phyloP scores from a whole-genome alignment of 1,140 invertebrate genomes.

The Microvelia longipes region DNA sequence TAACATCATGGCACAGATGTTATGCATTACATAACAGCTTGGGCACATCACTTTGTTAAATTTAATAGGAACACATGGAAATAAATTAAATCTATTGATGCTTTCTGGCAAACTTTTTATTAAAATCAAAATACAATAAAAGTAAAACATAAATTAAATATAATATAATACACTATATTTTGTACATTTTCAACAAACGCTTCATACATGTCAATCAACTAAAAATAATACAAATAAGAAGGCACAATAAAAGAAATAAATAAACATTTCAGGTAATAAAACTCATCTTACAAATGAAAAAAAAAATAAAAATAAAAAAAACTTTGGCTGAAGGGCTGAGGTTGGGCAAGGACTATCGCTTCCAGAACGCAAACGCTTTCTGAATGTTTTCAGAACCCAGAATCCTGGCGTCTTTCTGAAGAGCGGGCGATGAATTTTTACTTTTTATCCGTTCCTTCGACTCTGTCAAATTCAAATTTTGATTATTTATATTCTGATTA shows the following conservation, averaged over 20 bases:
- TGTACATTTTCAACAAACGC: background rate
- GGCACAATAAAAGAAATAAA: background rate
- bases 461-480: background rate
- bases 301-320: background rate
- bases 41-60: too few relatives aligned
- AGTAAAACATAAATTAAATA: background rate
- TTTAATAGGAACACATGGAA: too few relatives aligned
- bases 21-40: too few relatives aligned
- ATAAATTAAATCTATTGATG: too few relatives aligned
- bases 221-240: background rate
- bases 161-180: background rate
- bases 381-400: slow-evolving; percentile 17
- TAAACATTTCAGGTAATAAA: background rate
- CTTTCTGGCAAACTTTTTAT: too few relatives aligned
- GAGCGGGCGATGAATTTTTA: slow-evolving; percentile 8
- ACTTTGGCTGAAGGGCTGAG: background rate
- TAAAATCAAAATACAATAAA: background rate
- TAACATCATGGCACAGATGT: too few relatives aligned
- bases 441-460: background rate
- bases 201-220: background rate
- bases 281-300: background rate
- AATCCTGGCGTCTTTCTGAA: slow-evolving; percentile 12
- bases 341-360: slow-evolving; percentile 9
- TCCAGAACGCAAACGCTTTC: slow-evolving; percentile 21
- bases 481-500: background rate